Base-by-base conservation (phyloP, 2,113 vertebrate genomes). In the Atrichornis clamosus region DNA sequence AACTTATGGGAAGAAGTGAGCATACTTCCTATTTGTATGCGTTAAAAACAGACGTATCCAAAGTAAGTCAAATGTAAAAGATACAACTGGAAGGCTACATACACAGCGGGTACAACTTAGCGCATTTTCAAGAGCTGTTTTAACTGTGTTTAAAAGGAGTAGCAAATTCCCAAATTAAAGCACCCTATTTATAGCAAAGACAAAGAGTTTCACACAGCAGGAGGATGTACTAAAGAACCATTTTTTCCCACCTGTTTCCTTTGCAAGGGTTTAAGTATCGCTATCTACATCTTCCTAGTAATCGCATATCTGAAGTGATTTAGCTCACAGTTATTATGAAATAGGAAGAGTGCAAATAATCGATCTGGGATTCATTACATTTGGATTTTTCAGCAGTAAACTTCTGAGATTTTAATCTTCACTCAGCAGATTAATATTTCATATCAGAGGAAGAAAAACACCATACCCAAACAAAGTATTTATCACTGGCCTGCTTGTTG, bases 131-230 rank as follows among this genome's bases (percentile, higher is more conserved):
- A 76, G 65, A 95, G 81, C 82, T 60, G 67, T 92, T 89, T 87
- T 69, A 93, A 72, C 68, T 72, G 81, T 44, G 70, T 82, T 91
- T 76, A 75, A 89, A 92, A 84, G 90, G 63, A 89, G 65, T 63
- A 93, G 78, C 80, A 81, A 93, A 93, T 73, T 72, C 86, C 58
- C 88, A 89, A 89, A 87, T 81, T 84, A 86, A 87, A 94, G 78
- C 83, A 60, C 30, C 14, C 80, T 92, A 81, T 90, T 94, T 92
- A 90, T 19, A 35, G 89, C 75, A 91, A 94, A 95, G 77, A 94
- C 93, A 96, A 95, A 96, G 93, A 82, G 65, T 52, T 63, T 50
- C 60, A 75, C 89, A n/a, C 86, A 89, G 91, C 81, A 84, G 87
- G 75, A 94, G 24, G 85, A 87, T 52, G 50, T 37, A 63, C 35